phyloP scores from a whole-genome alignment of 1,140 invertebrate genomes.

The Aleiodes sp. region DNA sequence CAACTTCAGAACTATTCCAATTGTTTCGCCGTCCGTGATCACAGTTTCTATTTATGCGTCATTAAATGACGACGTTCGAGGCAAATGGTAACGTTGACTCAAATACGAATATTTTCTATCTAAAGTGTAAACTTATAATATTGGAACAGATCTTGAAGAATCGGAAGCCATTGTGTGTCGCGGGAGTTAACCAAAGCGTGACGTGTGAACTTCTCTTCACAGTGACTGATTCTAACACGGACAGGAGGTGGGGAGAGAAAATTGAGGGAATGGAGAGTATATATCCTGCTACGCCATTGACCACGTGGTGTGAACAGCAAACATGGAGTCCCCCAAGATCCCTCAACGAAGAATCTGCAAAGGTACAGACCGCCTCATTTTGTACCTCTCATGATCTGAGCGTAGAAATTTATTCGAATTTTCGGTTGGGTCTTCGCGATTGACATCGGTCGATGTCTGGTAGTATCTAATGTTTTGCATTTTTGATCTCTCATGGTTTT shows the following conservation, averaged over 20 bases:
- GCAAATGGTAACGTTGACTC: neutral
- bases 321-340: constrained; percentile 18
- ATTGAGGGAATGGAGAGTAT: constrained; percentile 3
- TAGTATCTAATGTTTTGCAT: neutral
- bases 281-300: constrained; percentile 26
- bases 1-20: too few species aligned
- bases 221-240: constrained; percentile 23
- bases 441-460: neutral
- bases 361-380: neutral
- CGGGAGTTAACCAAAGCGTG: constrained; percentile 23
- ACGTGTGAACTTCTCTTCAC: constrained; percentile 28
- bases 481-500: neutral
- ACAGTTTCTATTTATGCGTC: too few species aligned
- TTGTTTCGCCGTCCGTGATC: too few species aligned
- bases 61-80: too few species aligned
- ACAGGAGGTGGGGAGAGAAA: neutral
- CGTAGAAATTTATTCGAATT: neutral
- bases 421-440: neutral
- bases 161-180: constrained; percentile 33
- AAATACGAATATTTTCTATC: neutral
- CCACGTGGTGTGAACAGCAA: constrained; percentile 31
- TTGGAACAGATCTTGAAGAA: neutral
- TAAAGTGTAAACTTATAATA: neutral
- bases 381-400: neutral
- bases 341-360: neutral